phyloP scores from a whole-genome alignment of 2,888 invertebrate genomes.

The Neoascia interrupta region DNA sequence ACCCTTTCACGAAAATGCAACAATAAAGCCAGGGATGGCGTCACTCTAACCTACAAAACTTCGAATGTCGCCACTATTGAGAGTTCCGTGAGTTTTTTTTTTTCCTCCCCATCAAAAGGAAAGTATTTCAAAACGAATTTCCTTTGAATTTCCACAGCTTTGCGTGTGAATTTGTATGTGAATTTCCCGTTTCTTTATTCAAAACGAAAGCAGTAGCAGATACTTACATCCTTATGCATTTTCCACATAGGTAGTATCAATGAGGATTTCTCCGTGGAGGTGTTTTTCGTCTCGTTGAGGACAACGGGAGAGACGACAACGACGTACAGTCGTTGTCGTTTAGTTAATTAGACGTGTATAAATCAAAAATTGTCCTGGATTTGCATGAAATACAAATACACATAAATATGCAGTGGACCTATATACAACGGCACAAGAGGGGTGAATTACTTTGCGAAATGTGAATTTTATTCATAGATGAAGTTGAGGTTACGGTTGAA shows the following conservation, averaged over 20 bases:
- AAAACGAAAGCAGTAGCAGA: neutral
- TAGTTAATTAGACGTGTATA: conserved; percentile 61
- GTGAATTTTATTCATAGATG: conserved; percentile 62
- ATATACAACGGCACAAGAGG: conserved; percentile 6
- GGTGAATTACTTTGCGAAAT: conserved; percentile 46
- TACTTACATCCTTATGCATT: too few relatives aligned
- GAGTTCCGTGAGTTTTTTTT: conserved; percentile 4
- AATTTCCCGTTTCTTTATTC: conserved; percentile 47
- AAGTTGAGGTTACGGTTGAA: conserved; percentile 56
- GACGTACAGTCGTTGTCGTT: conserved; percentile 22
- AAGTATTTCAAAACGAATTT: conserved; percentile 52
- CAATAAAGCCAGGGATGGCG: too few relatives aligned
- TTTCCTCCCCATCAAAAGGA: conserved; percentile 31
- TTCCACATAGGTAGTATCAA: neutral
- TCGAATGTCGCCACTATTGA: conserved; percentile 40
- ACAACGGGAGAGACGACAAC: conserved; percentile 21
- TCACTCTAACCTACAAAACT: neutral
- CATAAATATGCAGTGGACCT: neutral
- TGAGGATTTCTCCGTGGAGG: conserved; percentile 1
- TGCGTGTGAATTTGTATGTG: conserved; percentile 59
- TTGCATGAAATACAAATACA: conserved; percentile 54
- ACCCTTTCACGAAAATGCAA: conserved; percentile 5
- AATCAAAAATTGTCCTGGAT: conserved; percentile 61
- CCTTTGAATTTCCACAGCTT: conserved; percentile 59
- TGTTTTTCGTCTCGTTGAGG: neutral